phyloP scores from a whole-genome alignment of 2,113 vertebrate species.

The Microcebus lehilahytsara region DNA sequence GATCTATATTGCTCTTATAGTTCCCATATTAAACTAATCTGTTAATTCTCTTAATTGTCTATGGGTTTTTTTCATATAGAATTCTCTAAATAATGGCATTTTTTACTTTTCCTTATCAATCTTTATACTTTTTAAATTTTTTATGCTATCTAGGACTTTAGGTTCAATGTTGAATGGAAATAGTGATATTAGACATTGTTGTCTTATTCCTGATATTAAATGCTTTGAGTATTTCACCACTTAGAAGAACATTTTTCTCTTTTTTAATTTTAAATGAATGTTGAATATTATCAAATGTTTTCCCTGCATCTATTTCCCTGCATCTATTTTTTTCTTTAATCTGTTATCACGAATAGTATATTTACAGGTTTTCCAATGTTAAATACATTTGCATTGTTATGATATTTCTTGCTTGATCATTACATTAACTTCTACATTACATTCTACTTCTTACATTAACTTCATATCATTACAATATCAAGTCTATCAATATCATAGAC shows the following conservation, averaged over 20 bases:
- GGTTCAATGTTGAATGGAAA: background rate
- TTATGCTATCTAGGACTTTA: background rate
- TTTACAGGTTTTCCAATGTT: background rate
- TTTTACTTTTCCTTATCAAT: background rate
- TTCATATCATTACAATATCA: too few species aligned
- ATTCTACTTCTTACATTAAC: too few species aligned
- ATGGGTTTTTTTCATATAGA: background rate
- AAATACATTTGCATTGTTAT: background rate
- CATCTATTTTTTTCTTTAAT: background rate
- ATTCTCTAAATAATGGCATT: slow-evolving; percentile 1
- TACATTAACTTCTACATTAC: too few species aligned
- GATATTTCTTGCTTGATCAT: background rate
- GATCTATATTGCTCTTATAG: background rate
- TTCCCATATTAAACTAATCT: background rate
- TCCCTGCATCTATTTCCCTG: background rate
- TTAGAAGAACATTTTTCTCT: background rate
- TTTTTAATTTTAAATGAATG: background rate
- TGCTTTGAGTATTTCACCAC: background rate
- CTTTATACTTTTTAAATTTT: background rate
- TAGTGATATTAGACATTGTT: background rate
- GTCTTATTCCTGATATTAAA: background rate
- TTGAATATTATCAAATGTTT: background rate
- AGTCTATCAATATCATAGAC: too few species aligned
- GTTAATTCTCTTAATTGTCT: background rate
- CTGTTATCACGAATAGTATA: background rate